phyloP scores from a whole-genome alignment of 2,888 invertebrate genomes.

The Diarsia dahlii region DNA sequence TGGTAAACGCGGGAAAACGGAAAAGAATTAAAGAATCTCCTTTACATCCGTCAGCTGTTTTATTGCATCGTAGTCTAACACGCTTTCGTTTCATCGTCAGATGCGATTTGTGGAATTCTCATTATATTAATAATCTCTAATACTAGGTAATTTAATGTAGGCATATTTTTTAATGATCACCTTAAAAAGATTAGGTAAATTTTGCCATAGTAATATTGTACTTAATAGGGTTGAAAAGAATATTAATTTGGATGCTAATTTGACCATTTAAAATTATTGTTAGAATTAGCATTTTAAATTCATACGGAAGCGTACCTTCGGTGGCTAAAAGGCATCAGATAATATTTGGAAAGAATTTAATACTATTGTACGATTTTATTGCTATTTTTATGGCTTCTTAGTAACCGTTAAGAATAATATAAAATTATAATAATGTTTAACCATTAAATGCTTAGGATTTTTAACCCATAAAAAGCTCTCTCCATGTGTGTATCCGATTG shows the following conservation, averaged over 20 bases:
- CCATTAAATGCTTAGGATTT: conserved; percentile 23
- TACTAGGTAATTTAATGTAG: neutral
- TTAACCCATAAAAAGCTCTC: neutral
- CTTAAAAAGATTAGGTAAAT: neutral
- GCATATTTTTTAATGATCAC: neutral
- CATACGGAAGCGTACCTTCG: conserved; percentile 9
- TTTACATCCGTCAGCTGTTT: conserved; percentile 21
- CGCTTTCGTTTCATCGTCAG: neutral
- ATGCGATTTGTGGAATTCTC: conserved; percentile 6
- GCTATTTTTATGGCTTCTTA: conserved; percentile 35
- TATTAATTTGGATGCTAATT: conserved; percentile 36
- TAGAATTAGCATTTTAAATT: conserved; percentile 44
- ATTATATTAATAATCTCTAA: neutral
- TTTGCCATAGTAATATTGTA: conserved; percentile 18
- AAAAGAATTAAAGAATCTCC: conserved; percentile 22
- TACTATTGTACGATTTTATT: conserved; percentile 24
- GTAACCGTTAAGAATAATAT: conserved; percentile 20
- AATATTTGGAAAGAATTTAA: conserved; percentile 28
- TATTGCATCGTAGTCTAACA: conserved; percentile 4
- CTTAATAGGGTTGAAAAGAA: conserved; percentile 11
- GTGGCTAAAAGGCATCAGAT: conserved; percentile 1
- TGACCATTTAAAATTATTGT: conserved; percentile 34
- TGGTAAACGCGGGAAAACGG: conserved; percentile 7
- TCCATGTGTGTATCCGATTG: conserved; percentile 7
- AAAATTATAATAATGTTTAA: conserved; percentile 27